Evolutionary conservation across 2,888 invertebrate genomes (phyloP).

Genomic region (Helobdella robusta): DNA sequence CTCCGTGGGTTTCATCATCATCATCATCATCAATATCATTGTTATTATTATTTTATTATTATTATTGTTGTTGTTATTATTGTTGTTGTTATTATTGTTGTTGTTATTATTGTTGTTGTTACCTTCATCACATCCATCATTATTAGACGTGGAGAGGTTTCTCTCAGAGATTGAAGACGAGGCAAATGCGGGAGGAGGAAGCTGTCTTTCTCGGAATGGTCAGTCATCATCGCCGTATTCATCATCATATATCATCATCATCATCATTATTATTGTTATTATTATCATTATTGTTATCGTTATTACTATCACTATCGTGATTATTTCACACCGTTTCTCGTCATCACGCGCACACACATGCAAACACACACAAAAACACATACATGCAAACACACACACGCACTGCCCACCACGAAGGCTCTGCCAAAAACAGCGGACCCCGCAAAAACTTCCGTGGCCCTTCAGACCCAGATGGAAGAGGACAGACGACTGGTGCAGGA

Average conservation of each 20-base stretch:
- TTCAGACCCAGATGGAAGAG: background rate
- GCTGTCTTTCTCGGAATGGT: slow-evolving; percentile 76
- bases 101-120: background rate
- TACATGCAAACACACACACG: too few species aligned
- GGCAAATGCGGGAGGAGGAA: slow-evolving; percentile 60
- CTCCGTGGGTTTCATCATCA: background rate
- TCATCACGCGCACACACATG: too few species aligned
- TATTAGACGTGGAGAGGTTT: slow-evolving; percentile 19
- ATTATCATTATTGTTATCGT: too few species aligned
- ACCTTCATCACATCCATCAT: background rate
- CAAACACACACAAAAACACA: too few species aligned
- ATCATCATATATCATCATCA: too few species aligned
- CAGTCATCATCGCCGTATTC: background rate
- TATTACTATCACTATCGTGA: too few species aligned
- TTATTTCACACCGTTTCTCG: too few species aligned
- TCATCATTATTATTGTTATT: background rate
- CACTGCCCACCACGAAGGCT: background rate
- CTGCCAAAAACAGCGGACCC: background rate
- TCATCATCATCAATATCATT: background rate
- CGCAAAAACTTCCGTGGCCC: background rate
- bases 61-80: background rate
- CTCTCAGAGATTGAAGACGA: slow-evolving; percentile 40
- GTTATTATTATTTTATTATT: background rate
- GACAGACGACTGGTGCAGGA: slow-evolving; percentile 54
- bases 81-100: background rate